Percentiles rank a stretch among this genome's conserved stretches.
These are phyloP conservation scores for Hoplostethus atlanticus DNA, from an alignment of 2,797 vertebrate species.

Conservation along the genomic window DNA sequence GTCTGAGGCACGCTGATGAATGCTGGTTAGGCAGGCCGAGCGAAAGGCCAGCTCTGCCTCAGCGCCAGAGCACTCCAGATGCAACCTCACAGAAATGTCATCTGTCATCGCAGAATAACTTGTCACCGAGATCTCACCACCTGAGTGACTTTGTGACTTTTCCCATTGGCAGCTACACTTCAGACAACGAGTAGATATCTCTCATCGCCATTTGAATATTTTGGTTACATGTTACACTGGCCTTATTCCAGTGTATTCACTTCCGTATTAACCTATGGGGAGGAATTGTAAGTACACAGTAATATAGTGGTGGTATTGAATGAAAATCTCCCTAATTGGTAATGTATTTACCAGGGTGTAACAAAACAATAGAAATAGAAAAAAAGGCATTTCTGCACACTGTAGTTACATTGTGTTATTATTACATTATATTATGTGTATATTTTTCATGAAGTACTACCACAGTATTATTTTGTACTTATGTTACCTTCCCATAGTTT, in stretches of 20 bases:
- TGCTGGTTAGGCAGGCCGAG: constrained; percentile 72
- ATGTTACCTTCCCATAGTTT: too few relatives aligned
- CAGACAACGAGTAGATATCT: constrained; percentile 28
- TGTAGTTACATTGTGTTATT: neutral
- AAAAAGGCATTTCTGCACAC: neutral
- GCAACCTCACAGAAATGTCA: constrained; percentile 81
- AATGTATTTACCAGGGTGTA: neutral
- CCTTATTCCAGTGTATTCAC: constrained; percentile 11
- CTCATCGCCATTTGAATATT: constrained; percentile 49
- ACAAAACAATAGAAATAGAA: neutral
- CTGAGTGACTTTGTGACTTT: constrained; percentile 76
- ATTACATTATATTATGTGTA: neutral
- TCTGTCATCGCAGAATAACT: constrained; percentile 78
- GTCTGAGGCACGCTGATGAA: constrained; percentile 64
- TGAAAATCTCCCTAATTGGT: neutral
- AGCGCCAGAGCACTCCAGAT: constrained; percentile 68
- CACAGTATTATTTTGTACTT: neutral
- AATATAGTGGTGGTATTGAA: neutral
- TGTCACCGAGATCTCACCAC: constrained; percentile 68
- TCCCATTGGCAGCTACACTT: constrained; percentile 61
- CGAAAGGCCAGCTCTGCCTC: constrained; percentile 79
- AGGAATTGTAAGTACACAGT: neutral
- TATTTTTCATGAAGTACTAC: too few relatives aligned
- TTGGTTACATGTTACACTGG: constrained; percentile 12
- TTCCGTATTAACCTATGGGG: neutral